A percentile compares a stretch with the other conserved stretches of the same genome.
Evolutionary conservation across 2,888 invertebrate species (phyloP).

Genomic region (Candidula unifasciata): DNA sequence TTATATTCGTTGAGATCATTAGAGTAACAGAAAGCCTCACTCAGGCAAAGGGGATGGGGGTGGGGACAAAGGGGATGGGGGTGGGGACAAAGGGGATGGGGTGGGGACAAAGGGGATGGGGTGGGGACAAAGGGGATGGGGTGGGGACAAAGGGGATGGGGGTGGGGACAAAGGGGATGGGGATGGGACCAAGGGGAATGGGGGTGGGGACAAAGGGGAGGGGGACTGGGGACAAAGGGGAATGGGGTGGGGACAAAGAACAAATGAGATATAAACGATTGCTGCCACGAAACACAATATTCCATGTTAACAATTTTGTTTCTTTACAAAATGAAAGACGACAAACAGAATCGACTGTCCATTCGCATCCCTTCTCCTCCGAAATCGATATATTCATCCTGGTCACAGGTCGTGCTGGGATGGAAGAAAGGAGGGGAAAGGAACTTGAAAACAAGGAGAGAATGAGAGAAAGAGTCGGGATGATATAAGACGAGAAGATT

Average conservation of each 20-base stretch:
- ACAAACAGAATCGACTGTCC: neutral
- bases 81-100: too few relatives aligned
- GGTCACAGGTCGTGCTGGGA: neutral
- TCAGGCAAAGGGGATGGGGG: too few relatives aligned
- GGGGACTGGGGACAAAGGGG: neutral
- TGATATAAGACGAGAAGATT: neutral
- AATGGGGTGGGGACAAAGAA: neutral
- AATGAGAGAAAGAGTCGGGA: neutral
- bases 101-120: too few relatives aligned
- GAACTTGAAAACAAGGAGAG: neutral
- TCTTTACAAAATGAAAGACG: slow-evolving; percentile 3
- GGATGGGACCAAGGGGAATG: neutral
- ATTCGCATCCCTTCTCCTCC: neutral
- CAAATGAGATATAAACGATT: neutral
- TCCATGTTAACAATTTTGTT: too few relatives aligned
- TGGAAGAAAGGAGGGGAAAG: neutral
- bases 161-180: neutral
- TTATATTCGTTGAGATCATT: too few relatives aligned
- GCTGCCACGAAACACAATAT: neutral
- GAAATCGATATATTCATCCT: neutral
- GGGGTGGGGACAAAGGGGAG: neutral
- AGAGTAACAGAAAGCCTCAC: too few relatives aligned
- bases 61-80: too few relatives aligned
- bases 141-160: neutral
- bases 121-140: neutral